A percentile compares a stretch with the other conserved stretches of the same genome.
phyloP scores from a whole-genome alignment of 2,888 invertebrate species.

The Alsophila aescularia region DNA sequence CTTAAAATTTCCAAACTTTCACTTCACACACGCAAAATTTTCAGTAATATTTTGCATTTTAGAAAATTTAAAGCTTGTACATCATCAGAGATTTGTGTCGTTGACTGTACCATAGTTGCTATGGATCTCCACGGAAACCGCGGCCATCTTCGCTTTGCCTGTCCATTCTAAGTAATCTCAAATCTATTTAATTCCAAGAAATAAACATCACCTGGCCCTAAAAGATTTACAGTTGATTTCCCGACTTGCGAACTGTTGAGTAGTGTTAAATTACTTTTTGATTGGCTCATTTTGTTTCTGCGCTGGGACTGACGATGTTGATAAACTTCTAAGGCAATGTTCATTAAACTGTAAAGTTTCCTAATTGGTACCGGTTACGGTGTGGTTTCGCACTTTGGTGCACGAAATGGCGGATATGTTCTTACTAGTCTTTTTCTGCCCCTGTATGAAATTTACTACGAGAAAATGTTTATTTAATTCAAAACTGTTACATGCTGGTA shows the following conservation, averaged over 20 bases:
- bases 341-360: constrained; percentile 20
- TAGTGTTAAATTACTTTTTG: constrained; percentile 60
- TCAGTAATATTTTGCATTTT: too few species aligned
- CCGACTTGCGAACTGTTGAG: constrained; percentile 38
- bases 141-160: too few species aligned
- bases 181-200: neutral
- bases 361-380: neutral
- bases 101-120: too few species aligned
- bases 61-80: too few species aligned
- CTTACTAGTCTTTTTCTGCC: neutral
- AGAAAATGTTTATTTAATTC: too few species aligned
- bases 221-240: constrained; percentile 15
- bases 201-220: neutral
- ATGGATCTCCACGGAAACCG: too few species aligned
- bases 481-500: too few species aligned
- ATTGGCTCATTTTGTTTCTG: constrained; percentile 41
- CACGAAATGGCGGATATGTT: neutral
- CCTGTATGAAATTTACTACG: too few species aligned
- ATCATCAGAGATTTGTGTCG: too few species aligned
- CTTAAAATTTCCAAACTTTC: too few species aligned
- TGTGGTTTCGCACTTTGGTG: neutral
- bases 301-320: constrained; percentile 13
- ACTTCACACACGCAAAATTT: too few species aligned
- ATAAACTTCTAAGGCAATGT: constrained; percentile 13
- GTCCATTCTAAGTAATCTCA: too few species aligned